Evolutionary conservation across 2,797 vertebrate species (phyloP).

Genomic region (Phylloscopus collybita): DNA sequence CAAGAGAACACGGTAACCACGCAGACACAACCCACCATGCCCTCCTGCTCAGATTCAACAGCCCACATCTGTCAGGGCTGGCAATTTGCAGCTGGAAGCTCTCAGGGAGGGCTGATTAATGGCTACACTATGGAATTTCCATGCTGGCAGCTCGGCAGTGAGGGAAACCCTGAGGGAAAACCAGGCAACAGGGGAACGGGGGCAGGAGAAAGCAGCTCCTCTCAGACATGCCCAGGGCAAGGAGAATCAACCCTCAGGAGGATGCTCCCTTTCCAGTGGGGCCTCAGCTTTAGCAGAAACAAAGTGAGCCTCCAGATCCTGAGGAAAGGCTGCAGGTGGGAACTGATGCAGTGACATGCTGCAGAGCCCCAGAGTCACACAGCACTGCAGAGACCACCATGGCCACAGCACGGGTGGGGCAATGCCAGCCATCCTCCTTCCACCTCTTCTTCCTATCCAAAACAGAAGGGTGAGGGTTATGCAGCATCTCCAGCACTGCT

Average conservation of each 20-base stretch:
- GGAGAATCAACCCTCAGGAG: accelerated
- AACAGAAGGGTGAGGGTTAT: background rate
- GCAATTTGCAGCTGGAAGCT: slow-evolving; percentile 35
- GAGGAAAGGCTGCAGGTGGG: background rate
- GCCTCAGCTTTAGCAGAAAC: background rate
- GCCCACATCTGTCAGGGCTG: background rate
- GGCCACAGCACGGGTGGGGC: background rate
- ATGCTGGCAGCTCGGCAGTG: background rate
- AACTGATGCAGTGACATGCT: background rate
- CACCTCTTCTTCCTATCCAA: background rate
- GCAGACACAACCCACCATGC: background rate
- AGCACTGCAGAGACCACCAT: background rate
- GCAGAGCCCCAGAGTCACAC: background rate
- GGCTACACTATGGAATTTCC: slow-evolving; percentile 26
- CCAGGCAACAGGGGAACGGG: background rate
- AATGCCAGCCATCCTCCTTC: background rate
- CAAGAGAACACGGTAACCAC: background rate
- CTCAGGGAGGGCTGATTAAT: slow-evolving; percentile 30
- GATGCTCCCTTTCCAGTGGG: background rate
- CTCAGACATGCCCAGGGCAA: background rate
- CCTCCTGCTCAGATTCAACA: background rate
- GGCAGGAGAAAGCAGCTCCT: background rate
- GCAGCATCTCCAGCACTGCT: background rate
- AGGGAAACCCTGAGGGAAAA: background rate
- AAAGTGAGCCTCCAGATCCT: accelerated